Conservation (phyloP, 2,797 vertebrate species). For the Ptychobarbus kaznakovi region DNA sequence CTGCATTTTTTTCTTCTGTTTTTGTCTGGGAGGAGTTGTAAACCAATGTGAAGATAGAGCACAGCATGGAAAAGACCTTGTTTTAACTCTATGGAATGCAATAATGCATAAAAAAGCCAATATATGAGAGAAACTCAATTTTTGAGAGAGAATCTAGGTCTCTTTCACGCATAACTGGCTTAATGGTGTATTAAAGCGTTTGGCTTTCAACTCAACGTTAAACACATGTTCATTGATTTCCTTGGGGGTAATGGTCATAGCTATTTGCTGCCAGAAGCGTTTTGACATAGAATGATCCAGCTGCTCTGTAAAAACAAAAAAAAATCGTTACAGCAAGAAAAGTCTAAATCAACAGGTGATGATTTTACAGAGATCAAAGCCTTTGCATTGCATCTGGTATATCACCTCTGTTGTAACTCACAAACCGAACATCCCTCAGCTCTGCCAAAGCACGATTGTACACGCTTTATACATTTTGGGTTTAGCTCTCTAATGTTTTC, state of each 20-base stretch:
- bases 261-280: slow-evolving; percentile 15
- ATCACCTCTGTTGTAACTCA: background rate
- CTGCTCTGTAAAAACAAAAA: background rate
- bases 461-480: slow-evolving; percentile 23
- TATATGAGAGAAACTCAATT: slow-evolving; percentile 14
- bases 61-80: slow-evolving; percentile 55
- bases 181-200: slow-evolving; percentile 38
- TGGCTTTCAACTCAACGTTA: slow-evolving; percentile 32
- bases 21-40: slow-evolving; percentile 32
- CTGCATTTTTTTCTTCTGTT: slow-evolving; percentile 20
- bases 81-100: slow-evolving; percentile 52
- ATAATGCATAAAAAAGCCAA: background rate
- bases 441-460: slow-evolving; percentile 19
- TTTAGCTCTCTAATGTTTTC: slow-evolving; percentile 38
- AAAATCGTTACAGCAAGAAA: background rate
- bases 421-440: slow-evolving; percentile 16
- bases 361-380: slow-evolving; percentile 29
- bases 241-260: slow-evolving; percentile 20
- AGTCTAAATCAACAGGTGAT: slow-evolving; percentile 21
- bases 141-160: background rate
- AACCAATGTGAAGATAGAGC: slow-evolving; percentile 7
- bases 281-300: slow-evolving; percentile 20
- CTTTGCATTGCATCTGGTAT: slow-evolving; percentile 8
- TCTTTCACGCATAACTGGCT: slow-evolving; percentile 30
- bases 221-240: slow-evolving; percentile 43